Evolutionary conservation across 2,888 invertebrate species (phyloP), one percentile per base, ranked within the genome.

Genomic region (Margaritifera margaritifera): DNA sequence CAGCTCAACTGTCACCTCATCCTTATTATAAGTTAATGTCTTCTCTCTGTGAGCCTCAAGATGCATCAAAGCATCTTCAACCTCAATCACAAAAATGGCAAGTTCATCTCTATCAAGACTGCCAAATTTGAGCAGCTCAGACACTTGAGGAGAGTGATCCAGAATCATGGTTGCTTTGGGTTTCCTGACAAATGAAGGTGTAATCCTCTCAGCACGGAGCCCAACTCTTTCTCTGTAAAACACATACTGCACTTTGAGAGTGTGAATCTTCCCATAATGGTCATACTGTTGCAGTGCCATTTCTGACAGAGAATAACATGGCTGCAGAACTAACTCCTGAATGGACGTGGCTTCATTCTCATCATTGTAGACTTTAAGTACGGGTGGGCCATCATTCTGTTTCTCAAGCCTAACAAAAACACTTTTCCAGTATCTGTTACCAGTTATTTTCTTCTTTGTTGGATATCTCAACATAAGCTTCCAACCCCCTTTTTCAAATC

Each of bases 261-360:
- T 99, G 91, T 99, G 99, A 83, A 99, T 98, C 92, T 99, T 99
- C 51, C 99, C 99, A 89, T 95, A 99, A 90, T 98, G 96, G 91
- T 99, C 99, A 89, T 96, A 99, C 90, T 99, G 99, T 91, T 99
- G 99, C 54, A 92, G 83, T 5, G 88, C 86, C 19, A 90, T 80
- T 72, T 90, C 97, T 5, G 97, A 98, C 60, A 98, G 94, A 2
- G 97, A 97, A 91, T 98, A 98, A 89, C 96, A 97, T 1, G 97
- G 94, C 90, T 97, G 96, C 78, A 98, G 91, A 0, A 97, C 97
- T 79, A 98, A 91, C 91, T 98, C 98, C 91, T 98, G 97, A 91
- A 98, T 96, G 0, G 97, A 95, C 89, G 97, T 96, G 89, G 95
- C 95, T 88, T 97, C 96, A 2, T 93, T 93, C 66, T 93, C 93